A percentile compares a stretch with the other conserved stretches of the same genome.
These are phyloP conservation scores for Nannoperca australis DNA, from an alignment of 2,797 vertebrate genomes.

Conservation along the genomic window DNA sequence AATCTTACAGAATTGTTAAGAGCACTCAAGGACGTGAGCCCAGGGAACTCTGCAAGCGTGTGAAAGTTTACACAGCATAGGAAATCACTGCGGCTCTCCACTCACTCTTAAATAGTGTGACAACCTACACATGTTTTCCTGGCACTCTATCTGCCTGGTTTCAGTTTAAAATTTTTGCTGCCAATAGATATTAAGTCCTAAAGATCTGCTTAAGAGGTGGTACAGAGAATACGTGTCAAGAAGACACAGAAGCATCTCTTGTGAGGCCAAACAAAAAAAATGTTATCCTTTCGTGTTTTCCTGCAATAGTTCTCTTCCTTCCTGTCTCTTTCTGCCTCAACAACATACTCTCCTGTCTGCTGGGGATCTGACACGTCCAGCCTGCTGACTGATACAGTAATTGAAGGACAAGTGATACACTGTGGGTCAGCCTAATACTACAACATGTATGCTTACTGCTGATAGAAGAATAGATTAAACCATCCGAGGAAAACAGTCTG, in stretches of 20 bases:
- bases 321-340: slow-evolving; percentile 22
- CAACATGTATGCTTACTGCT: slow-evolving; percentile 33
- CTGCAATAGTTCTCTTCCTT: slow-evolving; percentile 13
- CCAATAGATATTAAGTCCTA: slow-evolving; percentile 56
- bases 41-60: slow-evolving; percentile 55
- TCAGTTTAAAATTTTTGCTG: slow-evolving; percentile 37
- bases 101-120: slow-evolving; percentile 43
- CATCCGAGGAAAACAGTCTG: slow-evolving; percentile 19
- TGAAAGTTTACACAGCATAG: slow-evolving; percentile 41
- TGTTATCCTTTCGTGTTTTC: slow-evolving; percentile 24
- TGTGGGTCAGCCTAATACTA: slow-evolving; percentile 18
- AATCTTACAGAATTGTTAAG: slow-evolving; percentile 45
- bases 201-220: slow-evolving; percentile 30
- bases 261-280: slow-evolving; percentile 33
- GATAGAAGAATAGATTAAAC: slow-evolving; percentile 43
- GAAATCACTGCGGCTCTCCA: slow-evolving; percentile 37
- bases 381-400: slow-evolving; percentile 48
- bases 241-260: slow-evolving; percentile 13
- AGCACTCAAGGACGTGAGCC: slow-evolving; percentile 53
- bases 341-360: slow-evolving; percentile 14
- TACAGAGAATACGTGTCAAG: slow-evolving; percentile 25
- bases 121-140: slow-evolving; percentile 51
- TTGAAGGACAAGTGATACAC: slow-evolving; percentile 58
- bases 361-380: slow-evolving; percentile 33
- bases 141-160: slow-evolving; percentile 39